Conservation (phyloP, 2,113 vertebrate species). For the Condylura cristata region DNA sequence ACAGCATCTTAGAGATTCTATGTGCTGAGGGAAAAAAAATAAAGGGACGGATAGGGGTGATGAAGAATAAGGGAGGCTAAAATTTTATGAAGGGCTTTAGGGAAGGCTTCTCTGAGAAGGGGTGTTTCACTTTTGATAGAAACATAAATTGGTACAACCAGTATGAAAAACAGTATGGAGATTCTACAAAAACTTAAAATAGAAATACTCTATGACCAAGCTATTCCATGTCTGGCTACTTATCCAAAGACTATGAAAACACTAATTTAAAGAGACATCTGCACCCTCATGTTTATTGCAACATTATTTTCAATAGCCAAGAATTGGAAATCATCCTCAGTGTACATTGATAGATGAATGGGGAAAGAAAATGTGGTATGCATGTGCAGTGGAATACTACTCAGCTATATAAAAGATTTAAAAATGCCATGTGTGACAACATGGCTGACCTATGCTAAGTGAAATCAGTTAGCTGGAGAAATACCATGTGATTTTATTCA, state of each 20-base stretch:
- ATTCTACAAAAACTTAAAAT: neutral
- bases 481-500: neutral
- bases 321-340: neutral
- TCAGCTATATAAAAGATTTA: too few relatives aligned
- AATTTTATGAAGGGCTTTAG: neutral
- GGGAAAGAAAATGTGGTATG: neutral
- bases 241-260: neutral
- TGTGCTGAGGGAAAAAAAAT: neutral
- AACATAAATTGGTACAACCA: neutral
- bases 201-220: neutral
- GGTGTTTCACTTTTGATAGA: neutral
- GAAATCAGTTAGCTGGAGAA: neutral
- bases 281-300: neutral
- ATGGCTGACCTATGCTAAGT: neutral
- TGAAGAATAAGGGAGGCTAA: neutral
- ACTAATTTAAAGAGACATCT: neutral
- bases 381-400: too few relatives aligned
- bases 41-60: neutral
- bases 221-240: neutral
- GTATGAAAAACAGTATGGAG: neutral
- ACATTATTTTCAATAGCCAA: neutral
- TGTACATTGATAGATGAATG: neutral
- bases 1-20: neutral
- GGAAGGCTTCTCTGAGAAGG: neutral
- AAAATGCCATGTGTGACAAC: too few relatives aligned